Percentiles rank a stretch among this genome's conserved stretches.
Evolutionary conservation across 2,888 invertebrate species (phyloP).

Genomic region (Drosophila affinis): DNA sequence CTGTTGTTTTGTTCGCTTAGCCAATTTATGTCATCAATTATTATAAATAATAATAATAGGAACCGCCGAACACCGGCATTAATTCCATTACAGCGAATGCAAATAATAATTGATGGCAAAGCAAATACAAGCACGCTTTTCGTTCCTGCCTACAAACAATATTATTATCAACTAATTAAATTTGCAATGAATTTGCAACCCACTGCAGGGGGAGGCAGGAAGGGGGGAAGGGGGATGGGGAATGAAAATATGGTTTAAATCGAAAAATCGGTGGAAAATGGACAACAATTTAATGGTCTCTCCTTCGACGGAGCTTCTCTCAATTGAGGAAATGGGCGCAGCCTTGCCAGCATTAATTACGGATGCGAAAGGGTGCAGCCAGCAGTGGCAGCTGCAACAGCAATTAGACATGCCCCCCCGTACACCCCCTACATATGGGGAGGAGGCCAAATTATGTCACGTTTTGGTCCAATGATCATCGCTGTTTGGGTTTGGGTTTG

Average conservation of each 20-base stretch:
- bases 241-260: slow-evolving; percentile 7
- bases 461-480: slow-evolving; percentile 67
- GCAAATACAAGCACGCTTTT: slow-evolving; percentile 2
- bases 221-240: too few relatives aligned
- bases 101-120: slow-evolving; percentile 22
- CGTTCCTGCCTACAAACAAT: not conserved
- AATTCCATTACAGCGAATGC: slow-evolving; percentile 3
- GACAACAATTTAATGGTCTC: slow-evolving; percentile 14
- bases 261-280: not conserved
- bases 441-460: slow-evolving; percentile 67
- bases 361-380: slow-evolving; percentile 30
- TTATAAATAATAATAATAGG: slow-evolving; percentile 8
- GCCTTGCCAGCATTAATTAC: slow-evolving; percentile 47
- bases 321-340: slow-evolving; percentile 45
- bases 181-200: slow-evolving; percentile 12
- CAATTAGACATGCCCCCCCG: slow-evolving; percentile 44
- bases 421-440: not conserved
- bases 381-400: slow-evolving; percentile 35
- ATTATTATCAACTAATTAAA: slow-evolving; percentile 23
- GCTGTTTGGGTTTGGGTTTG: slow-evolving; percentile 1
- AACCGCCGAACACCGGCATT: not conserved
- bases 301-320: slow-evolving; percentile 30
- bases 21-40: slow-evolving; percentile 15
- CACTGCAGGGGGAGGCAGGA: not conserved
- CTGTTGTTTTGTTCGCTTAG: not conserved